Percentiles rank a stretch among this genome's conserved stretches.
phyloP scores from a whole-genome alignment of 2,888 invertebrate species.

The Clistopyga incitator region DNA sequence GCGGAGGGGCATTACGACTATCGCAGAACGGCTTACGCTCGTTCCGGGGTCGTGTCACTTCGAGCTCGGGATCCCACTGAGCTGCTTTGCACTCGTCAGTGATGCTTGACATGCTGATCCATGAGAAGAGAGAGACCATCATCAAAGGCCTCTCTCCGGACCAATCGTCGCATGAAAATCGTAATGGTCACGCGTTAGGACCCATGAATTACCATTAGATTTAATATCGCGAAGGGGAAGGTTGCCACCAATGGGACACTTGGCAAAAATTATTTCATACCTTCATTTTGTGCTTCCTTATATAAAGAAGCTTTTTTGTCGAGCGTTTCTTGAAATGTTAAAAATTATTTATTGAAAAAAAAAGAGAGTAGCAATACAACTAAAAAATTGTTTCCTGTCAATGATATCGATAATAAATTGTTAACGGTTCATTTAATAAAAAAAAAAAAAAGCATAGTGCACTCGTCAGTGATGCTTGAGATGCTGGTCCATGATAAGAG shows the following conservation, averaged over 20 bases:
- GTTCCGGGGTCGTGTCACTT: conserved; percentile 28
- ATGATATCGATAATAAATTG: too few species aligned
- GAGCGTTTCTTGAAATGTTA: too few species aligned
- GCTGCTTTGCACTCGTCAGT: conserved; percentile 18
- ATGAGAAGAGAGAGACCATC: conserved; percentile 35
- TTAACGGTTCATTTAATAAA: too few species aligned
- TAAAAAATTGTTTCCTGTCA: too few species aligned
- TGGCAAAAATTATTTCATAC: neutral
- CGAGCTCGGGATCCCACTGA: conserved; percentile 47
- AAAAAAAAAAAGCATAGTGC: too few species aligned
- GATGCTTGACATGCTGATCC: conserved; percentile 8
- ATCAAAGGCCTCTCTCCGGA: conserved; percentile 31
- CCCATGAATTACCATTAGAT: conserved; percentile 50
- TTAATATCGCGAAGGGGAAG: conserved; percentile 6
- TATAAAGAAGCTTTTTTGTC: too few species aligned
- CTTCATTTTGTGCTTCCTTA: neutral
- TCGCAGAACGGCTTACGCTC: neutral
- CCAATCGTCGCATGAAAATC: conserved; percentile 60
- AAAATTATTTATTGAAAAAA: conserved; percentile 10
- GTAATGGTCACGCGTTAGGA: conserved; percentile 58
- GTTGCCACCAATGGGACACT: conserved; percentile 1
- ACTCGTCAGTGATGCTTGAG: conserved; percentile 20
- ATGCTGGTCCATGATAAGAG: conserved; percentile 20
- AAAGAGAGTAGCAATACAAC: conserved; percentile 7
- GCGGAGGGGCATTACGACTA: conserved; percentile 17